Conservation (phyloP, 2,113 vertebrate genomes). For the Melanerpes aurifrons region DNA sequence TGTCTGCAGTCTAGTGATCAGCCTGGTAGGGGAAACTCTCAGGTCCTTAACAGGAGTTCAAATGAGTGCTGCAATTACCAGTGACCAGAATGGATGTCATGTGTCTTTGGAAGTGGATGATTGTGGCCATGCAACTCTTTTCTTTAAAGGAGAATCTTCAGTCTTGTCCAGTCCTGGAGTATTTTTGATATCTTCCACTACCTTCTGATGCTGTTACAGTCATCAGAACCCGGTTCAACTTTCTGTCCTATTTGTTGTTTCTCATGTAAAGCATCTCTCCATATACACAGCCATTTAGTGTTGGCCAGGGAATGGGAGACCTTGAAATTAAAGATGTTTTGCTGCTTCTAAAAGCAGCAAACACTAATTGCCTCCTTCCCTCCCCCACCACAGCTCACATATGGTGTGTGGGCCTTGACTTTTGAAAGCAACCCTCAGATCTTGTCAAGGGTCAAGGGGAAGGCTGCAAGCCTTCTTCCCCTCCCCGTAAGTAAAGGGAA, state of each 20-base stretch:
- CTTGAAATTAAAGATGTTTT: background rate
- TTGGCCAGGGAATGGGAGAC: background rate
- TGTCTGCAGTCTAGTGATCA: background rate
- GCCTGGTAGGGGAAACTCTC: background rate
- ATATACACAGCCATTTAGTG: background rate
- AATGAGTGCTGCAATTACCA: background rate
- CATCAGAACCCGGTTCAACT: background rate
- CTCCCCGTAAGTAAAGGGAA: too few species aligned
- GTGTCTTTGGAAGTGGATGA: background rate
- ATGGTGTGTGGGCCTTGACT: background rate
- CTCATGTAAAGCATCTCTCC: background rate
- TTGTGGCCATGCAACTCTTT: background rate
- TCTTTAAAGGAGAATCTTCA: background rate
- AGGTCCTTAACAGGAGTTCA: background rate
- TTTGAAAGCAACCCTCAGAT: constrained; percentile 11
- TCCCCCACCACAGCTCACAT: background rate
- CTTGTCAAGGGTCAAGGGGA: too few species aligned
- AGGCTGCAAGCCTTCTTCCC: too few species aligned
- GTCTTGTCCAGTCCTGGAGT: background rate
- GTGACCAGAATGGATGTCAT: background rate
- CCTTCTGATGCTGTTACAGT: background rate
- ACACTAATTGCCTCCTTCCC: background rate
- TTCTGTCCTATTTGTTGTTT: background rate
- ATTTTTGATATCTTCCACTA: background rate
- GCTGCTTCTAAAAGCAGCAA: background rate